Base-by-base conservation (phyloP, 2,888 invertebrate species). In the Xestobium rufovillosum region DNA sequence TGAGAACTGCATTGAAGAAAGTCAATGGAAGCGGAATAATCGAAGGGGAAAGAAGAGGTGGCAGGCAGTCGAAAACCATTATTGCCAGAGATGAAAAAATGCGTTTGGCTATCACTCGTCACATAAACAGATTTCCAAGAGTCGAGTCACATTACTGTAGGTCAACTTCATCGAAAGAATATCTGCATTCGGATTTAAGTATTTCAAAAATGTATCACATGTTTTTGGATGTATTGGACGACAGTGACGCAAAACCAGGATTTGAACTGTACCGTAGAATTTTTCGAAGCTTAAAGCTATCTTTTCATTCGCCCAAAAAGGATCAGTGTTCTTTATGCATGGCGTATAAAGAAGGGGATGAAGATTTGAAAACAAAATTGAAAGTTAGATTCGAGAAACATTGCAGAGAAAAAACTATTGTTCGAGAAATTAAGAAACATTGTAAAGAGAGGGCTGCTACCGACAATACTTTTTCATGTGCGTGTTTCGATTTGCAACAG, bases 311-410 rank as follows among this genome's bases (percentile, higher is more conserved):
- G n/a, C n/a, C n/a, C n/a, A n/a, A n/a, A n/a, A n/a, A n/a, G n/a
- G n/a, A n/a, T 30, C 45, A 32, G 36, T 39, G 30, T 35, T 36
- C 31, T 29, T 33, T 31, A n/a, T 31, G 36, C 15, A 29, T 37
- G 9, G 36, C 36, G 9, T 47, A 29, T 36, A 41, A 34, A 39
- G 27, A 42, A 36, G 40, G n/a, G n/a, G n/a, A n/a, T n/a, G n/a
- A n/a, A n/a, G n/a, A n/a, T n/a, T n/a, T n/a, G n/a, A n/a, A n/a
- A n/a, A n/a, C n/a, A n/a, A n/a, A n/a, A n/a, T n/a, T n/a, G n/a
- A n/a, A n/a, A n/a, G n/a, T n/a, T n/a, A n/a, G n/a, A n/a, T n/a
- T n/a, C n/a, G n/a, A n/a, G n/a, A n/a, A n/a, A n/a, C n/a, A n/a
- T n/a, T n/a, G n/a, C n/a, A n/a, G n/a, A n/a, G n/a, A n/a, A n/a